phyloP scores from a whole-genome alignment of 1,140 invertebrate species.

The Drosophila gunungcola region DNA sequence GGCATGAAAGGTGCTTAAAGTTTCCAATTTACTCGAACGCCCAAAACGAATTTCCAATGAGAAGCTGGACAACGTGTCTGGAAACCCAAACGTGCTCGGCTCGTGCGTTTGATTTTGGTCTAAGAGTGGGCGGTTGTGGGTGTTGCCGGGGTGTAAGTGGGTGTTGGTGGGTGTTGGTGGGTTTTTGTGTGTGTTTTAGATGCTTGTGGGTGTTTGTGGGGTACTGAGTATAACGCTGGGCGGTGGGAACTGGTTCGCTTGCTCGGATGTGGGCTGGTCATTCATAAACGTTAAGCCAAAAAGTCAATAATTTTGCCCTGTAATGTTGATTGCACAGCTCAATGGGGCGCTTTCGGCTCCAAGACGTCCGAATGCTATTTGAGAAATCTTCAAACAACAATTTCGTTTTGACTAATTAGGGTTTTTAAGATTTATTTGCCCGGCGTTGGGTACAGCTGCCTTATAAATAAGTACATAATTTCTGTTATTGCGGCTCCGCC shows the following conservation, averaged over 20 bases:
- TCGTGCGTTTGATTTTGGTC: constrained; percentile 11
- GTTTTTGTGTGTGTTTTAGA: constrained; percentile 22
- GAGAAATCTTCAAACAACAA: constrained; percentile 44
- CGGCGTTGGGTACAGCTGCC: constrained; percentile 38
- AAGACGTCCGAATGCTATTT: constrained; percentile 16
- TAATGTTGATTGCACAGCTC: constrained; percentile 50
- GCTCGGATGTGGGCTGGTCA: constrained; percentile 45
- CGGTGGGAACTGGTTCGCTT: constrained; percentile 5
- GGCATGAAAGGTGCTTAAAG: constrained; percentile 66
- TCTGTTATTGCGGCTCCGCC: constrained; percentile 44
- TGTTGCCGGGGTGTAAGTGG: constrained; percentile 8
- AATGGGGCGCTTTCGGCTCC: constrained; percentile 19
- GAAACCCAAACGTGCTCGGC: constrained; percentile 62
- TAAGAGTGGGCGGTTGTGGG: constrained; percentile 14
- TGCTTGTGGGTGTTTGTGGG: neutral
- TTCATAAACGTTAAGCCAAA: constrained; percentile 70
- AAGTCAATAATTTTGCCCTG: constrained; percentile 67
- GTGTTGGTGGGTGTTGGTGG: constrained; percentile 20
- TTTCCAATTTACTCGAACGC: constrained; percentile 68
- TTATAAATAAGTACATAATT: constrained; percentile 39
- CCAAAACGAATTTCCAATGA: constrained; percentile 75
- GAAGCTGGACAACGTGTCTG: constrained; percentile 71
- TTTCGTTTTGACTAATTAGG: constrained; percentile 62
- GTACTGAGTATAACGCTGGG: neutral
- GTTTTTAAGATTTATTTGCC: constrained; percentile 66